A percentile compares a stretch with the other conserved stretches of the same genome.
Evolutionary conservation across 2,888 invertebrate genomes (phyloP).

Genomic region (Ormyrus rosae): DNA sequence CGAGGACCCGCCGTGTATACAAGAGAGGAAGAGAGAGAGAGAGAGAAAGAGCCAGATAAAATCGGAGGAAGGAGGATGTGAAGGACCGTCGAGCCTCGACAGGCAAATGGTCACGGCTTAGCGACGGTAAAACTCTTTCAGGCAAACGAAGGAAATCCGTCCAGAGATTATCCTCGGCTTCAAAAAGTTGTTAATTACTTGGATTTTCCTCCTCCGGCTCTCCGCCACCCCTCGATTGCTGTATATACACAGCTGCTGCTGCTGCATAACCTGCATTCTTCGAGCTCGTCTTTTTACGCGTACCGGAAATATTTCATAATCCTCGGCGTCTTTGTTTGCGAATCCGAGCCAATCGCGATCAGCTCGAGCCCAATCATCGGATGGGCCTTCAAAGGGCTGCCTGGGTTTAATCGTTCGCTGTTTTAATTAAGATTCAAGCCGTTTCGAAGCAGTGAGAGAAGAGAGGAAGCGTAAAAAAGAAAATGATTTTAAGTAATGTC

Average conservation of each 20-base stretch:
- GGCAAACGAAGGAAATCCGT: conserved; percentile 76
- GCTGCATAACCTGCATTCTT: conserved; percentile 50
- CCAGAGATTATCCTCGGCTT: conserved; percentile 75
- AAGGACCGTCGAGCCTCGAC: conserved; percentile 66
- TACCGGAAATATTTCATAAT: conserved; percentile 24
- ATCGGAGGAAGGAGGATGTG: conserved; percentile 55
- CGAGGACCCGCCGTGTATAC: conserved; percentile 62
- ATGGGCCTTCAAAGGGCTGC: not conserved
- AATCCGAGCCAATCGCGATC: conserved; percentile 28
- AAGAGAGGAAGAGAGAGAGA: conserved; percentile 60
- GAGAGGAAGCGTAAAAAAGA: conserved; percentile 57
- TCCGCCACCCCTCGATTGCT: not conserved
- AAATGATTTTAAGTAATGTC: not conserved
- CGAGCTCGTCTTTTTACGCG: not conserved
- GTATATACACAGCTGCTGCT: not conserved
- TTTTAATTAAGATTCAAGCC: conserved; percentile 50
- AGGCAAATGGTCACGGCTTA: conserved; percentile 76
- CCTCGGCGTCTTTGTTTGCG: conserved; percentile 25
- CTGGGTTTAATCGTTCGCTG: conserved; percentile 28
- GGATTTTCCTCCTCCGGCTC: conserved; percentile 65
- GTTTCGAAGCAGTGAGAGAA: conserved; percentile 30
- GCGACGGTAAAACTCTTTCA: conserved; percentile 73
- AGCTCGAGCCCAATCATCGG: conserved; percentile 15
- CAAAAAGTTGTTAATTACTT: conserved; percentile 77
- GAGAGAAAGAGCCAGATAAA: conserved; percentile 60